Conservation (phyloP, 2,888 invertebrate genomes). For the Nomada fucata region DNA sequence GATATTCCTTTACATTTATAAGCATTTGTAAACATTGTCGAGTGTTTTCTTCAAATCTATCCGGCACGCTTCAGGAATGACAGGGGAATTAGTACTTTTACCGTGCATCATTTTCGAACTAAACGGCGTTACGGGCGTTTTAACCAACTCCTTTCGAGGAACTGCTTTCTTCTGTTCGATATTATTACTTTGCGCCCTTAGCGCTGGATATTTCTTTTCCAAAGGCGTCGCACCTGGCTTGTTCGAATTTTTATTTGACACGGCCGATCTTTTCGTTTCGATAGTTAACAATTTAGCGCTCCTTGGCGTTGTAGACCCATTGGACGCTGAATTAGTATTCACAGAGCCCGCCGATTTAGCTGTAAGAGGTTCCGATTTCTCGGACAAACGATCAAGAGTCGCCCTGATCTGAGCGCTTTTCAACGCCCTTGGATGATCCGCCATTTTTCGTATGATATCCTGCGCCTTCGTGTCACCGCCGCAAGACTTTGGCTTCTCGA, state of each 20-base stretch:
- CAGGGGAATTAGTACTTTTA: background rate
- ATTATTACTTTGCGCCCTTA: background rate
- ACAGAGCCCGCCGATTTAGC: conserved; percentile 46
- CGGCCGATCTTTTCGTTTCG: background rate
- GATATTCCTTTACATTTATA: background rate
- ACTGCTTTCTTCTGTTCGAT: background rate
- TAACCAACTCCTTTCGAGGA: conserved; percentile 21
- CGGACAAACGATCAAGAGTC: conserved; percentile 59
- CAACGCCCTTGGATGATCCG: conserved; percentile 2
- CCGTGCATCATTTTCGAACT: background rate
- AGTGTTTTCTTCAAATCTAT: conserved; percentile 12
- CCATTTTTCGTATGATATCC: background rate
- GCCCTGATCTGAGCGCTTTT: conserved; percentile 7
- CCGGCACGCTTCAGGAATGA: background rate
- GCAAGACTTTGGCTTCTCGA: conserved; percentile 40
- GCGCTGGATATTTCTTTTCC: conserved; percentile 21
- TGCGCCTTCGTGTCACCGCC: conserved; percentile 30
- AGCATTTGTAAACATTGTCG: conserved; percentile 17
- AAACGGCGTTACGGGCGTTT: conserved; percentile 25
- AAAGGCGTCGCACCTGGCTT: background rate
- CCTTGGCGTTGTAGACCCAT: background rate
- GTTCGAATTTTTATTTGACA: background rate
- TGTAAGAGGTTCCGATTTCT: conserved; percentile 57
- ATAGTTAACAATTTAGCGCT: background rate
- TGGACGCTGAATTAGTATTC: background rate